Base-by-base conservation (phyloP, 2,113 vertebrate species). In the Nesoenas mayeri region DNA sequence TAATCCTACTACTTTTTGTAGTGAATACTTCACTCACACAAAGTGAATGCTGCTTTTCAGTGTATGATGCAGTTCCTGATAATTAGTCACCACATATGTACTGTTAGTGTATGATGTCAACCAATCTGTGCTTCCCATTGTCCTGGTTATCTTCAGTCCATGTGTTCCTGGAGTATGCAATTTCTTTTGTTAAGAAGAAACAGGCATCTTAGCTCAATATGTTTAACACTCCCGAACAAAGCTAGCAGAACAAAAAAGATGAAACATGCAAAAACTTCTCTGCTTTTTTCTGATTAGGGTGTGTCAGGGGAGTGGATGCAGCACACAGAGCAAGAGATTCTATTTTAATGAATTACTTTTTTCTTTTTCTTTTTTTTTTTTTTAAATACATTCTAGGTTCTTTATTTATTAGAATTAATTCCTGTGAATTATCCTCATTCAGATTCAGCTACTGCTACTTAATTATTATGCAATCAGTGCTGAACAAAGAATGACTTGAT, bases 321-420 rank as follows among this genome's bases (percentile, higher is more conserved):
- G 58, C 18, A 50, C 66, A 70, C 5, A 91, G 40, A 58, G 64
- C 36, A 79, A 69, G 36, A 62, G 19, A n/a, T 48, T 56, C 31
- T 81, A 20, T 67, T 77, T 90, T 74, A 79, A 64, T 36, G 36
- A 54, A 47, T 15, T 74, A 3, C 13, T 48, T 79, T 88, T 53
- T 75, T 21, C 2, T 34, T 84, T 83, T 75, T 15, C 42, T 79
- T 88, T 53, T 75, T 24, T 2, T 34, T 84, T 83, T 75, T 38
- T 84, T 83, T 75, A n/a, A 74, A 77, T 65, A 56, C 5, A 47
- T 65, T 95, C 32, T 64, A 47, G 0, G 6, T 78, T 75, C 44
- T 89, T 95, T 94, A 81, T 96, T 95, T 86, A 94, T 90, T 93
- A 90, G 64, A 93, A 96, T 73, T 91, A 82, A 93, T 91, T 88